Evolutionary conservation across 2,888 invertebrate genomes (phyloP).

Genomic region (Sesamia inferens): DNA sequence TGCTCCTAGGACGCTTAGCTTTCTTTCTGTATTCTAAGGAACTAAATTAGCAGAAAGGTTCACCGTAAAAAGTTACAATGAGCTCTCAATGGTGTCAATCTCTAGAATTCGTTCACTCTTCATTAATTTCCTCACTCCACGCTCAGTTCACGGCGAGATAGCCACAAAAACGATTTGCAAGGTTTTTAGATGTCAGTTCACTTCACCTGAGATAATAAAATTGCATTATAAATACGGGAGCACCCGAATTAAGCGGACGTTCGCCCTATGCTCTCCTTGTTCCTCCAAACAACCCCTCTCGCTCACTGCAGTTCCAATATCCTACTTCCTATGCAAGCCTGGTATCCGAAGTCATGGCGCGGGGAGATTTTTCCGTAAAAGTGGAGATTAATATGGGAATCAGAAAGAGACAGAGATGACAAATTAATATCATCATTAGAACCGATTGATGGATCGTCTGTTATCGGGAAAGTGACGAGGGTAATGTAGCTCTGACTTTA

Average conservation of each 20-base stretch:
- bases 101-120: no score
- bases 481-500: constrained; percentile 55
- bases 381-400: constrained; percentile 56
- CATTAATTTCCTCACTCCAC: no score
- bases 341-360: constrained; percentile 75
- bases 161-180: not conserved
- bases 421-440: not conserved
- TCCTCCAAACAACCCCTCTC: constrained; percentile 36
- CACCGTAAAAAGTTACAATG: no score
- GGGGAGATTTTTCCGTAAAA: constrained; percentile 81
- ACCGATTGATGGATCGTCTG: constrained; percentile 29
- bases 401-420: constrained; percentile 40
- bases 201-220: constrained; percentile 34
- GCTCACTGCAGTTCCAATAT: constrained; percentile 43
- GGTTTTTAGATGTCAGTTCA: constrained; percentile 27
- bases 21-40: constrained; percentile 25
- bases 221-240: constrained; percentile 41
- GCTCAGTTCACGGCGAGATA: no score
- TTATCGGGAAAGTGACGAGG: constrained; percentile 22
- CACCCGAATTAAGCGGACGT: constrained; percentile 55
- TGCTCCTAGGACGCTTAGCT: constrained; percentile 11
- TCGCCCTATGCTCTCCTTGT: constrained; percentile 40
- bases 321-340: constrained; percentile 66
- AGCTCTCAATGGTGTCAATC: no score
- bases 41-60: constrained; percentile 5